Conservation (phyloP, 2,888 invertebrate genomes). For the Drosophila anceps region DNA sequence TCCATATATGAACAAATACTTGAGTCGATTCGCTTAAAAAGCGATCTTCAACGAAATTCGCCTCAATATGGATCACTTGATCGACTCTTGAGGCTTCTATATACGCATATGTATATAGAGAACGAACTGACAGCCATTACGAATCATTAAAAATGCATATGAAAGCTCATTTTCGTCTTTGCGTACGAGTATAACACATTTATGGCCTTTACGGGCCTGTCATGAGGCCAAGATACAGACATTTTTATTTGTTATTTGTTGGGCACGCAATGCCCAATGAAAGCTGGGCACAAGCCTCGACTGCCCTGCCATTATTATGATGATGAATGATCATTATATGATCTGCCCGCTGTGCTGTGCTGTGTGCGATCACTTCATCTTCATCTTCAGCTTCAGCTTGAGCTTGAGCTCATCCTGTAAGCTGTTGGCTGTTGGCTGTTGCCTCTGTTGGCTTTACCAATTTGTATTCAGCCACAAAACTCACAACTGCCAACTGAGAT, state of each 20-base stretch:
- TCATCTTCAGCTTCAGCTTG: constrained; percentile 40
- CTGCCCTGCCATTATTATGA: constrained; percentile 24
- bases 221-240: constrained; percentile 66
- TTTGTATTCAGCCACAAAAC: constrained; percentile 61
- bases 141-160: constrained; percentile 58
- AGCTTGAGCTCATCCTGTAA: constrained; percentile 55
- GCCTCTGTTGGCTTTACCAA: constrained; percentile 71
- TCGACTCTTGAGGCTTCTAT: constrained; percentile 15
- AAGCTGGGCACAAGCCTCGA: constrained; percentile 48
- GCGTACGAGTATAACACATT: constrained; percentile 47
- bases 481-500: constrained; percentile 35
- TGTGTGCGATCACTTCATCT: constrained; percentile 55
- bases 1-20: constrained; percentile 9
- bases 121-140: constrained; percentile 59
- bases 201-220: constrained; percentile 53
- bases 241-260: constrained; percentile 74
- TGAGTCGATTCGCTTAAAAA: constrained; percentile 5
- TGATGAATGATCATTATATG: constrained; percentile 75
- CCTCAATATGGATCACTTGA: constrained; percentile 46
- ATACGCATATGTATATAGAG: background rate
- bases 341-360: constrained; percentile 51
- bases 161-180: constrained; percentile 31
- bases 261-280: constrained; percentile 56
- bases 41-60: constrained; percentile 28
- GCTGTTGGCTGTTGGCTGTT: constrained; percentile 38